A percentile compares a stretch with the other conserved stretches of the same genome.
phyloP scores from a whole-genome alignment of 2,797 vertebrate genomes.

The Numenius phaeopus region DNA sequence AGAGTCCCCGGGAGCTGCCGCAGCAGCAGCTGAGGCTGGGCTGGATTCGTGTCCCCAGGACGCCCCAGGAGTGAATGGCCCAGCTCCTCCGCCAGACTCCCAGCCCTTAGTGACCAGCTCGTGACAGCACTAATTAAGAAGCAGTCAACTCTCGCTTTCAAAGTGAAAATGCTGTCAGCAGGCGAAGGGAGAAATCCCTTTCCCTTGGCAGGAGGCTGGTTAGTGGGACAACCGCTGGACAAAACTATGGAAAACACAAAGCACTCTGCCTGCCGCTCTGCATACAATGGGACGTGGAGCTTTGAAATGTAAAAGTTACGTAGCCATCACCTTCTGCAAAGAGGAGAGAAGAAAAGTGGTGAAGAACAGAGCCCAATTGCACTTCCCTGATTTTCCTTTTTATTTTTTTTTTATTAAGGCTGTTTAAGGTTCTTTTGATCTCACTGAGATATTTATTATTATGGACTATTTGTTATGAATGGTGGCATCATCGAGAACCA shows the following conservation, averaged over 20 bases:
- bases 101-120: constrained; percentile 4
- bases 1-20: not conserved
- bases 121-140: constrained; percentile 42
- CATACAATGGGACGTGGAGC: not conserved
- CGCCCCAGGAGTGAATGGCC: not conserved
- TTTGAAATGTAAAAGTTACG: constrained; percentile 31
- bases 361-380: not conserved
- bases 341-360: not conserved
- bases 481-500: not conserved
- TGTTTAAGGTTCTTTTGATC: constrained; percentile 58
- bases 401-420: constrained; percentile 4
- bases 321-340: not conserved
- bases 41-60: not conserved
- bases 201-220: constrained; percentile 38
- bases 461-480: constrained; percentile 5
- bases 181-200: constrained; percentile 53
- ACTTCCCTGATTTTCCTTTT: not conserved
- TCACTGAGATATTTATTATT: constrained; percentile 38
- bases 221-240: constrained; percentile 18
- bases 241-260: not conserved
- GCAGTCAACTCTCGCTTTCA: constrained; percentile 44
- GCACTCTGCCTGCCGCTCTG: not conserved
- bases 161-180: constrained; percentile 44
- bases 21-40: not conserved
- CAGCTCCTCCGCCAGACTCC: not conserved